Evolutionary conservation across 1,140 invertebrate species (phyloP).

Genomic region (Magallana ariakensis): DNA sequence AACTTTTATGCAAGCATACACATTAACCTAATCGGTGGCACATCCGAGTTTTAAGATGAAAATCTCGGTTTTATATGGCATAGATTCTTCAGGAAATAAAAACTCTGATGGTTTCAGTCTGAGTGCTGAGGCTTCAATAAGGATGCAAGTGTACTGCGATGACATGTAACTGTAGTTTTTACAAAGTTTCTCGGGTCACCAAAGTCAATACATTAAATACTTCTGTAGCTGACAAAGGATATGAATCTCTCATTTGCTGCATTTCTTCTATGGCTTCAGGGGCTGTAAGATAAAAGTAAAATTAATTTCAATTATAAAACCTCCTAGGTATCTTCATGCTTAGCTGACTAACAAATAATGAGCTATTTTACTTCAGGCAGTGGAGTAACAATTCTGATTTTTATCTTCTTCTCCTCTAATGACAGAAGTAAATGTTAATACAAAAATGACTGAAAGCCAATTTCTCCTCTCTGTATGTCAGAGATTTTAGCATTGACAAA

Average conservation of each 20-base stretch:
- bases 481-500: neutral
- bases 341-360: neutral
- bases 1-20: neutral
- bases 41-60: neutral
- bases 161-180: neutral
- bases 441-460: slow-evolving; percentile 11
- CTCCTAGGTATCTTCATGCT: neutral
- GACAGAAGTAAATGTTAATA: neutral
- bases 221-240: slow-evolving; percentile 68
- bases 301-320: slow-evolving; percentile 18
- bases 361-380: neutral
- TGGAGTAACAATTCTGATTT: neutral
- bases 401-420: neutral
- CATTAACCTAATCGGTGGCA: neutral
- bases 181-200: neutral
- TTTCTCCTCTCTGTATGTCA: slow-evolving; percentile 3
- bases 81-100: too few species aligned
- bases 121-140: too few species aligned
- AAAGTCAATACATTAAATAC: neutral
- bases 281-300: slow-evolving; percentile 66
- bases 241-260: slow-evolving; percentile 80
- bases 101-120: too few species aligned
- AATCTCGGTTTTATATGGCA: too few species aligned
- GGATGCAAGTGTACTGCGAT: neutral
- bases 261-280: slow-evolving; percentile 79